A percentile compares a stretch with the other conserved stretches of the same genome.
Conservation (phyloP, 2,113 vertebrate species). For the Cairina moschata region DNA sequence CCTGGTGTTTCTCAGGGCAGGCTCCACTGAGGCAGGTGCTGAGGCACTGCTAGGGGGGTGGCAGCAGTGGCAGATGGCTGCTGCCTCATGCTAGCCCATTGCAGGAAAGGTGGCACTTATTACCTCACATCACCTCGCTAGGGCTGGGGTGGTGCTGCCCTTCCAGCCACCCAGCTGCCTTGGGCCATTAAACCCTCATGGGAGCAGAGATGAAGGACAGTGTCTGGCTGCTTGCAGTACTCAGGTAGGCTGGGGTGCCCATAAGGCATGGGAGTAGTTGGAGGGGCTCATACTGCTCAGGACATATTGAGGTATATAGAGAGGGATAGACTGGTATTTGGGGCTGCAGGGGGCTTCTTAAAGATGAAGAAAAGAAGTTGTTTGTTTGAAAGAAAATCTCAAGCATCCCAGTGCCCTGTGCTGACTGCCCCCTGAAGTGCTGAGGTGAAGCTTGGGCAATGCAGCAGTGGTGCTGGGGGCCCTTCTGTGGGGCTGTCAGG, state of each 20-base stretch:
- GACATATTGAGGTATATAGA: accelerated
- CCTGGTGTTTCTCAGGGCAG: not conserved
- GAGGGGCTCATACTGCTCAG: accelerated
- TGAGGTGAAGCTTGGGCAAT: too few species aligned
- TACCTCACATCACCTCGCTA: not conserved
- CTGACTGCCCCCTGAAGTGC: not conserved
- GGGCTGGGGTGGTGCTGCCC: not conserved
- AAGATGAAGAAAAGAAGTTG: not conserved
- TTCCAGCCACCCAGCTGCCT: too few species aligned
- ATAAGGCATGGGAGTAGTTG: accelerated
- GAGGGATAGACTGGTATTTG: accelerated
- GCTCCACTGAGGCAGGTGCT: too few species aligned
- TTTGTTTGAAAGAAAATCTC: not conserved
- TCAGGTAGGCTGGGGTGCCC: not conserved
- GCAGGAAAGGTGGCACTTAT: accelerated
- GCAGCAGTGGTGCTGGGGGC: accelerated
- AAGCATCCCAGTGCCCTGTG: not conserved
- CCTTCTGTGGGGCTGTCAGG: accelerated
- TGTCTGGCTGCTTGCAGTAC: accelerated
- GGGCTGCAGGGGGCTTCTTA: not conserved
- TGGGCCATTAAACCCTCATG: accelerated
- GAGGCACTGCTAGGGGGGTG: accelerated
- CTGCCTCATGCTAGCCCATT: not conserved
- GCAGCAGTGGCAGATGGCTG: too few species aligned
- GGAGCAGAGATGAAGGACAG: too few species aligned